Base-by-base conservation (phyloP, 2,113 vertebrate species). In the Gopherus evgoodei region DNA sequence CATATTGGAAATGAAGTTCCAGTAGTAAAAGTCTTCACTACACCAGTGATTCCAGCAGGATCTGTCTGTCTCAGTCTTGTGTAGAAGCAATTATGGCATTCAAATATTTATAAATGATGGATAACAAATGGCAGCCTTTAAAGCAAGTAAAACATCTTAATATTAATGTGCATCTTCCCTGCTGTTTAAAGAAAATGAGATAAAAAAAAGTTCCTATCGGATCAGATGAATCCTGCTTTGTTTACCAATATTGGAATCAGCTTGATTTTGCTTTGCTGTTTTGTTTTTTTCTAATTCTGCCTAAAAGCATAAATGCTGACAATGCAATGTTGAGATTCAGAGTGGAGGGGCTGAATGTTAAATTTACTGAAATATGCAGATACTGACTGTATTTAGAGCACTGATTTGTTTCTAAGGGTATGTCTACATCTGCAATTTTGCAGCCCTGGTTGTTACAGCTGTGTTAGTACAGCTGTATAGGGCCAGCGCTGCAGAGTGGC, bases 61-160 rank as follows among this genome's bases (percentile, higher is more conserved):
- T 94, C 52, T 84, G 22, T 42, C 83, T 93, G 24, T 42, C 79
- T 93, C 84, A 25, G n/a, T 79, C 86, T 90, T 93, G 62, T 76
- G 80, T 84, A 84, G 81, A 96, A 96, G 88, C 50, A 91, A 89
- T 95, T 81, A 57, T 2, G 19, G 90, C 72, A 76, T 93, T 95
- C 52, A 80, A 75, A 84, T 88, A 86, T 94, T 35, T 65, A 65
- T 65, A 65, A 31, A 65, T 65, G 59, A 65, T 65, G 59, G 14
- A 35, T 65, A 35, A 62, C 25, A 62, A 62, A 35, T 31, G 35
- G 59, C 6, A 31, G 59, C 31, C 29, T 65, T 65, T 65, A 65
- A 65, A 65, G 31, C 59, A 65, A 35, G 31, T 35, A 35, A 65
- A 65, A 35, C 14, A 65, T 65, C 59, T 65, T 35, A 65, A 65